A percentile compares a stretch with the other conserved stretches of the same genome.
These are phyloP conservation scores for Heterocephalus glaber DNA, from an alignment of 2,113 vertebrate species.

Conservation along the genomic window DNA sequence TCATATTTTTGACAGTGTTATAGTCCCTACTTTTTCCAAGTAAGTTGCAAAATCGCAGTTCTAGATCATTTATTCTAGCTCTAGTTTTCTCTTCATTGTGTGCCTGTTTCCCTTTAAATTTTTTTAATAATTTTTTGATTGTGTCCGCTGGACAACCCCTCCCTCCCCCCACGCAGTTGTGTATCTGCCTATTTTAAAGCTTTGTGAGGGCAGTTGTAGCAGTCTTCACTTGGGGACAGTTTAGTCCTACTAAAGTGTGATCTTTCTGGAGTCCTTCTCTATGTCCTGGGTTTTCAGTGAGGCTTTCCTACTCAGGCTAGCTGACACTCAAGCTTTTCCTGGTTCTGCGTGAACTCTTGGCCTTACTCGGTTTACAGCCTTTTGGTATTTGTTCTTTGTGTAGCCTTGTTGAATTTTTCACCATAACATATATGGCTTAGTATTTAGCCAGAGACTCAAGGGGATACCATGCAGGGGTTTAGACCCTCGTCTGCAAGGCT, in stretches of 20 bases:
- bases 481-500: neutral
- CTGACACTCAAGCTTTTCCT: neutral
- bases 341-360: neutral
- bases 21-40: neutral
- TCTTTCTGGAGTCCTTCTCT: neutral
- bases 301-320: neutral
- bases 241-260: neutral
- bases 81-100: neutral
- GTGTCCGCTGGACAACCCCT: neutral
- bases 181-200: neutral
- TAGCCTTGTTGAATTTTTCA: neutral
- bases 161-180: neutral
- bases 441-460: neutral
- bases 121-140: neutral
- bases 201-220: neutral
- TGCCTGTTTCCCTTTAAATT: neutral
- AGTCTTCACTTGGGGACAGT: neutral
- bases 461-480: neutral
- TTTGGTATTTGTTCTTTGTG: neutral
- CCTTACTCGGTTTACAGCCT: neutral
- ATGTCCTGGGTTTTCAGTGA: neutral
- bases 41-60: neutral
- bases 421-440: neutral
- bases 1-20: neutral
- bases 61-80: neutral